Percentiles rank a stretch among this genome's conserved stretches.
phyloP scores from a whole-genome alignment of 2,888 invertebrate genomes.

The Ectemnius lituratus region DNA sequence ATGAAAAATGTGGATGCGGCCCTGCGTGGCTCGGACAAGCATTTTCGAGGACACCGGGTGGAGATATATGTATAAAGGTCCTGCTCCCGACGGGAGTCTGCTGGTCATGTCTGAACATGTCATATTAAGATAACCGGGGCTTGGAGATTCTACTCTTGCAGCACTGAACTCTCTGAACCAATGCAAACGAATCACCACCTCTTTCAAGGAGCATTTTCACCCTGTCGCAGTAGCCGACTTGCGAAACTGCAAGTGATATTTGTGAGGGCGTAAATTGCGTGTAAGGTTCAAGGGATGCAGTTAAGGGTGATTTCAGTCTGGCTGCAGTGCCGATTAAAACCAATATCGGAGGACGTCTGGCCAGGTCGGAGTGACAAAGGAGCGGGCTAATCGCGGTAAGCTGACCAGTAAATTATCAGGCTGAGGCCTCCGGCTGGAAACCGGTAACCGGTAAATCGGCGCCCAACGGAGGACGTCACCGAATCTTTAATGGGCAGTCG shows the following conservation, averaged over 20 bases:
- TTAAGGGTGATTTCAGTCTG: background rate
- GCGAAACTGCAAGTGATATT: too few relatives aligned
- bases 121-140: constrained; percentile 62
- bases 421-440: constrained; percentile 33
- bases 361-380: constrained; percentile 49
- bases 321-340: constrained; percentile 3
- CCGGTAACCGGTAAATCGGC: constrained; percentile 57
- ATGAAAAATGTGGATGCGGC: constrained; percentile 34
- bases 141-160: constrained; percentile 29
- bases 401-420: constrained; percentile 57
- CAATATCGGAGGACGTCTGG: constrained; percentile 26
- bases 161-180: constrained; percentile 12
- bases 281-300: background rate
- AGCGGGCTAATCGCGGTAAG: constrained; percentile 54
- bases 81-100: constrained; percentile 55
- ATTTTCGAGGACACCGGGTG: constrained; percentile 50
- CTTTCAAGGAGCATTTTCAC: background rate
- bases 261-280: too few relatives aligned
- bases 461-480: constrained; percentile 56
- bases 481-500: constrained; percentile 62
- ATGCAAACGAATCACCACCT: constrained; percentile 15
- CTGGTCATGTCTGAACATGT: constrained; percentile 52
- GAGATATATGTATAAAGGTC: constrained; percentile 40
- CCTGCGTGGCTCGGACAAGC: constrained; percentile 37
- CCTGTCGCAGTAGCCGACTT: background rate